Base-by-base conservation (phyloP, 2,797 vertebrate species). In the Leontopithecus rosalia region DNA sequence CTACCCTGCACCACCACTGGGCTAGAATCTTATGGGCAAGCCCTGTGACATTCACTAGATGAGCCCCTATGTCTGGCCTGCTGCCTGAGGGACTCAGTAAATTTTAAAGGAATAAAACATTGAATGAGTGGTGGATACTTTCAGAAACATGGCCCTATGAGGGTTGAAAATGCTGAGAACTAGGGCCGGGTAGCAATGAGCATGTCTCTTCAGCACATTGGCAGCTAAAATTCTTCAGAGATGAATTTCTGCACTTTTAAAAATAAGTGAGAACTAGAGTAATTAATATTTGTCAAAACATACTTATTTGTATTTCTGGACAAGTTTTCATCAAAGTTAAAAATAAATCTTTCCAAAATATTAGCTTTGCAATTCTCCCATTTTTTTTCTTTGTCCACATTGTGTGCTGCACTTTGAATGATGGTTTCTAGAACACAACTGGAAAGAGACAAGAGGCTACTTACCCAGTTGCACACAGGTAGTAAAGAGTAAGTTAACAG, bases 221-320 rank as follows among this genome's bases (percentile, higher is more conserved):
- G 3, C 22, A 5, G 2, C 10, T 52, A 6, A 6, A 28, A 39
- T 73, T 96, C 75, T 81, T 91, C 41, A 77, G 48, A 95, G 70
- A 61, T 43, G 20, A 88, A 83, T 90, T 85, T 93, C 88, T 55
- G 20, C 41, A 73, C 14, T n/a, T 87, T 94, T 90, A 70, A 88
- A 93, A 95, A 57, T 83, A 91, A 95, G 70, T 58, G 84, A 97
- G 75, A 86, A 82, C 33, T 87, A 3, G 33, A 80, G 9, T 89
- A 80, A 89, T 55, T 30, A 88, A 77, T 73, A 28, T 95, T 93
- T 93, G 15, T 93, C 83, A 91, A 94, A 91, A 91, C 36, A 43
- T 77, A 84, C 43, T 85, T 90, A 39, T 91, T 87, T 93, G 26
- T 88, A 75, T 92, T 72, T 75, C 70, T 92, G 39, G 88, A 94